A percentile compares a stretch with the other conserved stretches of the same genome.
These are phyloP conservation scores for Mormyrus lacerda DNA, from an alignment of 2,113 vertebrate genomes.

Conservation along the genomic window DNA sequence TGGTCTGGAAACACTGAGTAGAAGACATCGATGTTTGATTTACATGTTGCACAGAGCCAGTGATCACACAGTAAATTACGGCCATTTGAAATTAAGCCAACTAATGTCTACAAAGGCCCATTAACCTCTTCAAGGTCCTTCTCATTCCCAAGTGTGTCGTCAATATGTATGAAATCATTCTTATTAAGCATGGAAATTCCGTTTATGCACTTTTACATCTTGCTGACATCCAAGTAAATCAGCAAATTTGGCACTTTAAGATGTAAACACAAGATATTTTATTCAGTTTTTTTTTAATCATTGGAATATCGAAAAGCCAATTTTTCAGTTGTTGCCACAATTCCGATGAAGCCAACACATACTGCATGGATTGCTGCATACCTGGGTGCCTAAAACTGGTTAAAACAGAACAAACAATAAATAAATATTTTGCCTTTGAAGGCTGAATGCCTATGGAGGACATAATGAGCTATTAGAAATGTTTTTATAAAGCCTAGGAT, in stretches of 20 bases:
- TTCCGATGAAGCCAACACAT: not conserved
- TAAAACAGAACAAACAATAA: not conserved
- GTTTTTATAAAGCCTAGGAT: not conserved
- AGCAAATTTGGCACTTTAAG: not conserved
- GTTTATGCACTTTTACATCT: not conserved
- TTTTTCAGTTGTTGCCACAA: not conserved
- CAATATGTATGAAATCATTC: not conserved
- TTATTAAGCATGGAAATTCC: not conserved
- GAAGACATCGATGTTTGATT: conserved; percentile 44
- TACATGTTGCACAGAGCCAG: conserved; percentile 29
- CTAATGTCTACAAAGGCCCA: not conserved
- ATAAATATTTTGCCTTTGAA: not conserved
- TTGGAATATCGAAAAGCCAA: not conserved
- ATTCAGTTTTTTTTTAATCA: not conserved
- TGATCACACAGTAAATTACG: not conserved
- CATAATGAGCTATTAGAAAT: not conserved
- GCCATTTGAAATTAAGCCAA: not conserved
- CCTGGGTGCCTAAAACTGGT: not conserved
- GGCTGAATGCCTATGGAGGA: not conserved
- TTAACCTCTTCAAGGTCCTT: not conserved
- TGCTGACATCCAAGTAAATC: not conserved
- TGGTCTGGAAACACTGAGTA: not conserved
- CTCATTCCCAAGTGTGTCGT: not conserved
- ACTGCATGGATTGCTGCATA: not conserved
- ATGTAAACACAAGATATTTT: not conserved